Conservation (phyloP, 1,140 invertebrate species). For the Cyclina sinensis region DNA sequence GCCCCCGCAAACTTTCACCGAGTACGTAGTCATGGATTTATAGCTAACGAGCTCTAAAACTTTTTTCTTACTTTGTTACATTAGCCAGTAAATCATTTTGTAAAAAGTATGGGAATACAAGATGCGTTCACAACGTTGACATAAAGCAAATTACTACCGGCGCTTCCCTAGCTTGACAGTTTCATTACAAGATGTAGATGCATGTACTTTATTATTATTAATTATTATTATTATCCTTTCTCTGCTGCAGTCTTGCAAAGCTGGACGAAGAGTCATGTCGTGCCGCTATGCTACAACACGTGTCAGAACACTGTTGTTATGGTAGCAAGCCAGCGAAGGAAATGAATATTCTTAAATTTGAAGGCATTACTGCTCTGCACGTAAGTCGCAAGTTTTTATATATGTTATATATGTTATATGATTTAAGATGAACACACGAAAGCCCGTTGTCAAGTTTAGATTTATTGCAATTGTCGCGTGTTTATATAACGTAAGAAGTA, state of each 20-base stretch:
- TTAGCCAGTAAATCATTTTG: not conserved
- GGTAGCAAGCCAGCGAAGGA: constrained; percentile 87
- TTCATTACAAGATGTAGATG: too few relatives aligned
- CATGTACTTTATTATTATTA: too few relatives aligned
- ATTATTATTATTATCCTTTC: too few relatives aligned
- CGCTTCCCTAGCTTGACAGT: too few relatives aligned
- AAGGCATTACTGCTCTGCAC: constrained; percentile 88
- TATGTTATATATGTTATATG: not conserved
- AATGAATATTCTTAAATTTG: constrained; percentile 87
- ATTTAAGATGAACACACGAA: not conserved
- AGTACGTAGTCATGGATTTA: constrained; percentile 17
- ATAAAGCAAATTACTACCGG: too few relatives aligned
- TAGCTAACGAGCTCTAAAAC: too few relatives aligned
- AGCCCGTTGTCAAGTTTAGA: too few relatives aligned
- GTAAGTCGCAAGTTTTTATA: not conserved
- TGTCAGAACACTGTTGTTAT: constrained; percentile 88
- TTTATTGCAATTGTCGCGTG: too few relatives aligned
- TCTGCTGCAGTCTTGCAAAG: constrained; percentile 81
- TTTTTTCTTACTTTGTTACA: too few relatives aligned
- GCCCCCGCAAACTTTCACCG: constrained; percentile 45
- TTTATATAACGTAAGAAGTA: too few relatives aligned
- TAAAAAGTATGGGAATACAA: too few relatives aligned
- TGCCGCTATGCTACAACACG: constrained; percentile 86
- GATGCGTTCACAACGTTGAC: too few relatives aligned
- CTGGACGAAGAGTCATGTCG: constrained; percentile 87